Percentiles rank a stretch among this genome's conserved stretches.
phyloP scores from a whole-genome alignment of 2,797 vertebrate genomes.

The Eulemur mongoz region DNA sequence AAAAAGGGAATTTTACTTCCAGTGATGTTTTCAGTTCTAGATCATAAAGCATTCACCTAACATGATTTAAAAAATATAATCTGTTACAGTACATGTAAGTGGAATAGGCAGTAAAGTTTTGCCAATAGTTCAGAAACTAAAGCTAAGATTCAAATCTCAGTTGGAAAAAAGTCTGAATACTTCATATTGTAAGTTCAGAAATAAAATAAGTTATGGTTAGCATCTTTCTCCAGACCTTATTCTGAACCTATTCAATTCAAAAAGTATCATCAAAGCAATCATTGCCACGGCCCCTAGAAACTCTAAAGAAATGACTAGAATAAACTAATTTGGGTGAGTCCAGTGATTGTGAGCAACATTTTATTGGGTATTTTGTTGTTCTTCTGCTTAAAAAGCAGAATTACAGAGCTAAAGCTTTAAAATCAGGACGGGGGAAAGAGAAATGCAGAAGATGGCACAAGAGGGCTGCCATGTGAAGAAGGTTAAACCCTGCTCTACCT shows the following conservation, averaged over 20 bases:
- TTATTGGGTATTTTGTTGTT: neutral
- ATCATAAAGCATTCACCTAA: neutral
- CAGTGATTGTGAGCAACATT: neutral
- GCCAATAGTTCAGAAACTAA: neutral
- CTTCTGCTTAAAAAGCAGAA: neutral
- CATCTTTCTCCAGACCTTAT: neutral
- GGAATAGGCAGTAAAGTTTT: neutral
- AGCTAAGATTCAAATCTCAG: neutral
- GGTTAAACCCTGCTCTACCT: neutral
- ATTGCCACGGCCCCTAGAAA: accelerated
- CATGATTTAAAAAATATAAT: neutral
- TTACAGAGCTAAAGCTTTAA: neutral
- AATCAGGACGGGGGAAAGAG: neutral
- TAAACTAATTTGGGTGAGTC: neutral
- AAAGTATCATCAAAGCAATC: neutral
- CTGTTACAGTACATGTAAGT: neutral
- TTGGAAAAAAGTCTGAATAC: neutral
- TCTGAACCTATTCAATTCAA: neutral
- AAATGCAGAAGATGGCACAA: accelerated
- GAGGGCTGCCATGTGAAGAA: neutral
- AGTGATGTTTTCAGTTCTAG: neutral
- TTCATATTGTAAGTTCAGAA: neutral
- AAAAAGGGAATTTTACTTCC: neutral
- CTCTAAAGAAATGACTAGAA: neutral
- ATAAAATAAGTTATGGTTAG: neutral